Evolutionary conservation across 2,797 vertebrate species (phyloP).

Genomic region (Eulemur mongoz): DNA sequence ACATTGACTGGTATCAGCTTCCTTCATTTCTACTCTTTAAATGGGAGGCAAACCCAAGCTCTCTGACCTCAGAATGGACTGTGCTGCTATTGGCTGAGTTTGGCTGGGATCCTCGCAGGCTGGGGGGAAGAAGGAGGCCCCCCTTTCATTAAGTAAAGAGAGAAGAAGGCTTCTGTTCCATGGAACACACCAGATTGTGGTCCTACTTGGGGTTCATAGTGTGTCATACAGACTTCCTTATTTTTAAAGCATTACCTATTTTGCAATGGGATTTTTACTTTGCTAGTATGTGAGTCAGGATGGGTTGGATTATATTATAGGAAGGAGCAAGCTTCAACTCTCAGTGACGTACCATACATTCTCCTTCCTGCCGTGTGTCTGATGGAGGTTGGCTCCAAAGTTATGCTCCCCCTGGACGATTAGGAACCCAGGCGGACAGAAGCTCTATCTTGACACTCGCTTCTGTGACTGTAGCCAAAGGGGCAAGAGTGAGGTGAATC

Average conservation of each 20-base stretch:
- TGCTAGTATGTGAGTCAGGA: not conserved
- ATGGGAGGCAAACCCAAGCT: not conserved
- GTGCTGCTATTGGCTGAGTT: not conserved
- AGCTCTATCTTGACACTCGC: fast-evolving
- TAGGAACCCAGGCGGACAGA: not conserved
- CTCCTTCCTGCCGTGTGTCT: not conserved
- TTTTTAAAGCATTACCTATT: not conserved
- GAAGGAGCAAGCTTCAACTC: not conserved
- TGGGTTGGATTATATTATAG: not conserved
- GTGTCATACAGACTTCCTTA: not conserved
- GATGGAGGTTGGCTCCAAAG: not conserved
- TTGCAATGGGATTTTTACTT: not conserved
- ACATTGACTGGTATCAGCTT: not conserved
- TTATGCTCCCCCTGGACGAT: not conserved
- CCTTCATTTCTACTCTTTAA: not conserved
- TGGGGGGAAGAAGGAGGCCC: not conserved
- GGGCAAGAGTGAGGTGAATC: not conserved
- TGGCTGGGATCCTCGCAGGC: not conserved
- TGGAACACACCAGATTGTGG: not conserved
- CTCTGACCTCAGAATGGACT: not conserved
- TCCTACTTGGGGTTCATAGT: not conserved
- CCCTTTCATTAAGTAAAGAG: not conserved
- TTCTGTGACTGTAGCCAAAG: not conserved
- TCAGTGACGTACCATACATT: not conserved
- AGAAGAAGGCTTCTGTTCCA: not conserved